Evolutionary conservation across 2,113 vertebrate genomes (phyloP).

Genomic region (Anarhynchus alexandrinus): DNA sequence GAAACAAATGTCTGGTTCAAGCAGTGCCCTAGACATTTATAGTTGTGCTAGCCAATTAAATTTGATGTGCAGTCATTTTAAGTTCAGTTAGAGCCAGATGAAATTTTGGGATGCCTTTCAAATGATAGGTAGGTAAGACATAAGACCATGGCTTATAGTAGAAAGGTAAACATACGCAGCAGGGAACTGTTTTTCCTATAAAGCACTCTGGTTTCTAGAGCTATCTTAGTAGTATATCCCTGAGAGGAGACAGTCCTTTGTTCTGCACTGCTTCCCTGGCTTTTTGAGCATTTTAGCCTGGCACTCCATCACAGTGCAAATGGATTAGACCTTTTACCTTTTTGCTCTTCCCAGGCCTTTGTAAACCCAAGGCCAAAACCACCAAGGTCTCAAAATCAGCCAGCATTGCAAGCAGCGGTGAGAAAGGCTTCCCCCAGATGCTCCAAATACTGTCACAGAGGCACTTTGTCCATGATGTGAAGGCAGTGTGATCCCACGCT

Average conservation of each 20-base stretch:
- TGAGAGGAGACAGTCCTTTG: background rate
- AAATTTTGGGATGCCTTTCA: background rate
- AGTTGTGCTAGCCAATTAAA: background rate
- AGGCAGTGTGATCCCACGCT: background rate
- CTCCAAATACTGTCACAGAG: background rate
- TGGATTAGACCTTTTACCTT: background rate
- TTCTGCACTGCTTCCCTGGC: background rate
- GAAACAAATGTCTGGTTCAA: background rate
- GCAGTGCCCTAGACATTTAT: background rate
- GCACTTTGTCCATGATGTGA: background rate
- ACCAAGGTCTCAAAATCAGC: background rate
- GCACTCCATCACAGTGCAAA: background rate
- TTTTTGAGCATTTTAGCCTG: background rate
- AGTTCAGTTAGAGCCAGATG: background rate
- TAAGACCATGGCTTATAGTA: background rate
- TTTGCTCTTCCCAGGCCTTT: background rate
- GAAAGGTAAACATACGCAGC: background rate
- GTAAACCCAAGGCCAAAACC: background rate
- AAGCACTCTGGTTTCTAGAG: background rate
- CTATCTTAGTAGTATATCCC: background rate
- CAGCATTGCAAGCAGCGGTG: background rate
- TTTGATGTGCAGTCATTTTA: background rate
- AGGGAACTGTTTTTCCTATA: background rate
- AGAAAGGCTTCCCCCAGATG: fast-evolving
- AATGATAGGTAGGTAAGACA: background rate